A percentile compares a stretch with the other conserved stretches of the same genome.
Conservation (phyloP, 2,797 vertebrate species). For the Bovichtus diacanthus region DNA sequence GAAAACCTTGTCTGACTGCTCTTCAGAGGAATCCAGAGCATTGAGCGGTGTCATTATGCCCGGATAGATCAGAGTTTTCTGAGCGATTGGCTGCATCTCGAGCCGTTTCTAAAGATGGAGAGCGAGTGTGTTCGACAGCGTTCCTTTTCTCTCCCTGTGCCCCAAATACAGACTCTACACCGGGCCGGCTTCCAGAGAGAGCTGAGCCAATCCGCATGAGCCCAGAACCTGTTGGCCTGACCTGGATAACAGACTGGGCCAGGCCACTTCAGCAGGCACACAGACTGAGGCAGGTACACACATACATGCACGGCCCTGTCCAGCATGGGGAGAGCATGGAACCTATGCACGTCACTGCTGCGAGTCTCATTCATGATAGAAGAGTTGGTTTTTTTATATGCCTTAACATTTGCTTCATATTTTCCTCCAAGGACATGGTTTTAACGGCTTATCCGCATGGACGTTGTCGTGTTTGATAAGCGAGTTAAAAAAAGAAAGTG, state of each 20-base stretch:
- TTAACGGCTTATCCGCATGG: neutral
- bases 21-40: slow-evolving; percentile 65
- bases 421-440: neutral
- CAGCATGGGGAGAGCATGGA: neutral
- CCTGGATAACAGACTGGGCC: slow-evolving; percentile 81
- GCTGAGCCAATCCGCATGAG: slow-evolving; percentile 78
- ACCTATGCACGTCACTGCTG: neutral
- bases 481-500: neutral
- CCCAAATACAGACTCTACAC: slow-evolving; percentile 83
- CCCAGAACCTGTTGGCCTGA: slow-evolving; percentile 83
- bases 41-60: slow-evolving; percentile 69
- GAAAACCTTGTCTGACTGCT: slow-evolving; percentile 41
- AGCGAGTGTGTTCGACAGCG: slow-evolving; percentile 55
- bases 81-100: slow-evolving; percentile 67
- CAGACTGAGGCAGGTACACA: slow-evolving; percentile 50
- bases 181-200: slow-evolving; percentile 79
- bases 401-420: neutral
- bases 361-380: neutral
- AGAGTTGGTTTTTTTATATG: neutral
- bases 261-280: slow-evolving; percentile 57
- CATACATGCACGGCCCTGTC: neutral
- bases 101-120: slow-evolving; percentile 68
- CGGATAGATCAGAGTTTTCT: slow-evolving; percentile 61
- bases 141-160: slow-evolving; percentile 72
- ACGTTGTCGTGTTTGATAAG: neutral